These are phyloP conservation scores for Pantherophis guttatus DNA, from an alignment of 2,113 vertebrate species.

Conservation along the genomic window DNA sequence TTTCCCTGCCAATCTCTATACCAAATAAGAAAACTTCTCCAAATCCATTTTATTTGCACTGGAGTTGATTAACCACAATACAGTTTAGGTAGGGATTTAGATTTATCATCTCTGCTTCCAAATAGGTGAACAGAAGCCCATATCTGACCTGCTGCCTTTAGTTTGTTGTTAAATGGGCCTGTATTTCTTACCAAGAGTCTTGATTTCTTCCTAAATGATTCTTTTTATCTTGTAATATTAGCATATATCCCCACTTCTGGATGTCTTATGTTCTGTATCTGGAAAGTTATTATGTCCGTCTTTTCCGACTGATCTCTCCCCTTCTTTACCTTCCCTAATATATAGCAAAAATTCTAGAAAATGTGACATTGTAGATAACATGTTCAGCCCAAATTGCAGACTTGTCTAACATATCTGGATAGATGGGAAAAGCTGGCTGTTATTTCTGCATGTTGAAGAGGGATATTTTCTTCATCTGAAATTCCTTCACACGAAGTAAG, in stretches of 20 bases:
- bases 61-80: neutral
- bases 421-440: neutral
- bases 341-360: neutral
- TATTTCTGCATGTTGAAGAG: neutral
- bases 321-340: neutral
- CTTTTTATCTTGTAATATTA: neutral
- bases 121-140: neutral
- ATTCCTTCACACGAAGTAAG: neutral
- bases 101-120: neutral
- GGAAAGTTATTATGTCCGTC: neutral
- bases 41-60: neutral
- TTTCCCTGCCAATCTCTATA: neutral
- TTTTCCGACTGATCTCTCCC: neutral
- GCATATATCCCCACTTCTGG: neutral
- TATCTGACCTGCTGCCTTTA: neutral
- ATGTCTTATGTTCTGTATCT: neutral
- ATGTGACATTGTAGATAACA: neutral
- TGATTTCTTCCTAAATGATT: slow-evolving; percentile 12
- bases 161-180: neutral
- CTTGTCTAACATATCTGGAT: neutral
- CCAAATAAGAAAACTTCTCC: neutral
- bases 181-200: neutral
- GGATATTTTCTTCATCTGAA: neutral
- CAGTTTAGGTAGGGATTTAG: neutral
- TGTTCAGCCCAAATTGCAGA: neutral